These are phyloP conservation scores for Hydrotaea diabolus DNA, from an alignment of 2,888 invertebrate species.

Conservation along the genomic window DNA sequence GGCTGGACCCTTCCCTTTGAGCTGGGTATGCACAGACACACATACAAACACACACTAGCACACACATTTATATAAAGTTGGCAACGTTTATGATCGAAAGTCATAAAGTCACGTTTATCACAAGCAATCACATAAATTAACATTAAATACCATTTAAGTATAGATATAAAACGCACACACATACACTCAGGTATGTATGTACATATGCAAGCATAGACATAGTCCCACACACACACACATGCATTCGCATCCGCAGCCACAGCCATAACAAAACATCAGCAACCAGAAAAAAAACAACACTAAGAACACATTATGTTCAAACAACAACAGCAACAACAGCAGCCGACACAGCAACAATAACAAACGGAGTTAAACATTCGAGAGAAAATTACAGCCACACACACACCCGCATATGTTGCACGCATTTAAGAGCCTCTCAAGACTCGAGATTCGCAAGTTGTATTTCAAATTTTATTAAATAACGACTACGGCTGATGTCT, in stretches of 20 bases:
- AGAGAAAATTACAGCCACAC: neutral
- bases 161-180: neutral
- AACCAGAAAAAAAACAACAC: neutral
- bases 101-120: conserved; percentile 47
- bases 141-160: conserved; percentile 47
- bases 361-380: neutral
- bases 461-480: neutral
- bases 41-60: neutral
- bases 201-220: neutral
- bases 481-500: neutral
- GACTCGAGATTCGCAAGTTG: neutral
- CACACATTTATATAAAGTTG: conserved; percentile 19
- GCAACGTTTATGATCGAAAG: conserved; percentile 40
- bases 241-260: neutral
- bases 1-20: too few species aligned
- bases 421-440: too few species aligned
- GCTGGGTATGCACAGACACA: neutral
- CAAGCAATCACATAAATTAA: conserved; percentile 46
- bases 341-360: neutral
- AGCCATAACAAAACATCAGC: conserved; percentile 12
- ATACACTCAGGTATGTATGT: neutral
- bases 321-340: neutral
- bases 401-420: neutral
- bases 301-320: neutral
- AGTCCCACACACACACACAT: neutral